phyloP scores from a whole-genome alignment of 2,797 vertebrate species.

The Enteromius afrohamiltoni region DNA sequence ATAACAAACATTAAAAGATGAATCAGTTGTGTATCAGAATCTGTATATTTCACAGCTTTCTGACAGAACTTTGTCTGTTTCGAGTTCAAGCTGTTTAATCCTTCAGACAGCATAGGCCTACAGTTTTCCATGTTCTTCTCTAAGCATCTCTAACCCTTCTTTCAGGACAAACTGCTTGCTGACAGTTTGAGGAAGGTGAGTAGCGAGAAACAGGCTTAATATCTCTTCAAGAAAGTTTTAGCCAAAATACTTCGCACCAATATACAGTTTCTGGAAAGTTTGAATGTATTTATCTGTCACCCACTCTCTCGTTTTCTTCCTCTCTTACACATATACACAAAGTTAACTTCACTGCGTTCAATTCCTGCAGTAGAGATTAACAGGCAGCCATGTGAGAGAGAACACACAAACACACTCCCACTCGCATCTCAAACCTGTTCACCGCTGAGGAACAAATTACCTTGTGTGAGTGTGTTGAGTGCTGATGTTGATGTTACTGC shows the following conservation, averaged over 20 bases:
- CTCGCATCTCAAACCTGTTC: slow-evolving; percentile 41
- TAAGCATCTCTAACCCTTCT: background rate
- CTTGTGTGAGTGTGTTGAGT: slow-evolving; percentile 21
- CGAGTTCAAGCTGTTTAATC: background rate
- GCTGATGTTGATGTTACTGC: slow-evolving; percentile 28
- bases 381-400: slow-evolving; percentile 9
- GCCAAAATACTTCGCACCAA: background rate
- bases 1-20: background rate
- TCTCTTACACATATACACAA: background rate
- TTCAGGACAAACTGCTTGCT: background rate
- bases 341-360: slow-evolving; percentile 19
- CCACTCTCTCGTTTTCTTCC: slow-evolving; percentile 5
- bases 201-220: slow-evolving; percentile 14
- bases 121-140: background rate
- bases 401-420: slow-evolving; percentile 40
- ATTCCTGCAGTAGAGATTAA: slow-evolving; percentile 31
- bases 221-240: slow-evolving; percentile 7
- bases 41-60: background rate
- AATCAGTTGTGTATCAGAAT: background rate
- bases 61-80: background rate
- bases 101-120: background rate
- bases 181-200: slow-evolving; percentile 21
- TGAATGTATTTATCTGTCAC: slow-evolving; percentile 23
- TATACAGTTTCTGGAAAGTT: slow-evolving; percentile 23
- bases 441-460: slow-evolving; percentile 36